Percentiles rank a stretch among this genome's conserved stretches.
Evolutionary conservation across 1,140 invertebrate genomes (phyloP).

Genomic region (Calosoma granatense): DNA sequence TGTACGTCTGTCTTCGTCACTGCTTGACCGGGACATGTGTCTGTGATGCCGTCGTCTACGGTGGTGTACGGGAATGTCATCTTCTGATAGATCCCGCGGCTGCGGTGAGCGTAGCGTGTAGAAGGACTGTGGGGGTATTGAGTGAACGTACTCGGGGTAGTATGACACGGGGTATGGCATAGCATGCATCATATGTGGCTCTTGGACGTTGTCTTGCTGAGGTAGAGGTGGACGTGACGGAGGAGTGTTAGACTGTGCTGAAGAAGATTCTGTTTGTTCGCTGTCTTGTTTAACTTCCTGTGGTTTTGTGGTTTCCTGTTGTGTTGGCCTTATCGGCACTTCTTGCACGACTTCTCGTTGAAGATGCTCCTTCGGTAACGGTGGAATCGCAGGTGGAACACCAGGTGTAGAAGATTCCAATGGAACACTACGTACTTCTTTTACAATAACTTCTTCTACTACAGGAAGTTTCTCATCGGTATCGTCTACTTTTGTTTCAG

Average conservation of each 20-base stretch:
- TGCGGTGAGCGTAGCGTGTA: slow-evolving; percentile 29
- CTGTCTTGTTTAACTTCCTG: slow-evolving; percentile 5
- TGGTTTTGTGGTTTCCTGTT: slow-evolving; percentile 8
- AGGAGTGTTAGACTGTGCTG: slow-evolving; percentile 20
- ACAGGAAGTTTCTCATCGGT: neutral
- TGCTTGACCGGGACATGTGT: slow-evolving; percentile 34
- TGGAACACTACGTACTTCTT: no score
- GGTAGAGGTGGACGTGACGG: slow-evolving; percentile 46
- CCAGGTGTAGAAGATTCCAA: no score
- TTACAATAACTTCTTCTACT: neutral
- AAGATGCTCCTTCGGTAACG: no score
- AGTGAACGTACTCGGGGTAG: slow-evolving; percentile 27
- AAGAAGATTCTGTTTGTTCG: neutral
- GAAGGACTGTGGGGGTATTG: slow-evolving; percentile 31
- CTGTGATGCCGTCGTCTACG: slow-evolving; percentile 19
- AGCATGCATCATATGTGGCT: neutral
- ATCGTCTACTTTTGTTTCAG: neutral
- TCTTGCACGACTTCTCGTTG: slow-evolving; percentile 7
- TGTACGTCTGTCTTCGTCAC: slow-evolving; percentile 36
- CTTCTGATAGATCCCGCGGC: slow-evolving; percentile 33
- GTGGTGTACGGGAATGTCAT: slow-evolving; percentile 15
- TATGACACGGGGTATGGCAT: slow-evolving; percentile 18
- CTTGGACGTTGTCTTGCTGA: slow-evolving; percentile 28
- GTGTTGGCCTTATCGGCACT: slow-evolving; percentile 11
- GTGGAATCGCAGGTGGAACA: no score